Evolutionary conservation across 2,113 vertebrate species (phyloP).

Genomic region (Verasper variegatus): DNA sequence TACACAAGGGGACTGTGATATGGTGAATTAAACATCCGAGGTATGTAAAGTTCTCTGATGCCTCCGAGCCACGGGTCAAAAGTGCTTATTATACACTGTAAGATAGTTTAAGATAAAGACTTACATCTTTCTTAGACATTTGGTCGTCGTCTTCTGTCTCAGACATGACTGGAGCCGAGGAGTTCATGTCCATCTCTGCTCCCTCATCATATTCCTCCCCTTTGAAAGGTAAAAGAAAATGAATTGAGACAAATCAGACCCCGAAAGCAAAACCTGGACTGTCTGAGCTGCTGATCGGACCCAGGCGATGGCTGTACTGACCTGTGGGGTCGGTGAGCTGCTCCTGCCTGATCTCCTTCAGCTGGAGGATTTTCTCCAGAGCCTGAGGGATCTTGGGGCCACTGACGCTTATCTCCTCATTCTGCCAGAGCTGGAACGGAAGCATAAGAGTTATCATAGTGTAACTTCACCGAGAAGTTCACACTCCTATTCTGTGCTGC

Average conservation of each 20-base stretch:
- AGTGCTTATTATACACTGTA: not conserved
- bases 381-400: constrained; percentile 94
- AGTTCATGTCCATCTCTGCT: constrained; percentile 76
- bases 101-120: constrained; percentile 11
- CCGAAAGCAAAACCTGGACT: not conserved
- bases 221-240: constrained; percentile 51
- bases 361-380: constrained; percentile 93
- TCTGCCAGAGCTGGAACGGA: constrained; percentile 77
- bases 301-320: constrained; percentile 23
- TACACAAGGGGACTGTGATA: no score
- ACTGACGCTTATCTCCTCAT: constrained; percentile 82
- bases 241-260: not conserved
- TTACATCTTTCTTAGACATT: constrained; percentile 88
- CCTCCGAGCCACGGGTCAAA: no score
- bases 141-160: constrained; percentile 87
- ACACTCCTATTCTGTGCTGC: no score
- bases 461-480: no score
- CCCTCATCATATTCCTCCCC: constrained; percentile 78
- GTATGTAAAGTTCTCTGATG: no score
- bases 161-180: constrained; percentile 77
- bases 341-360: constrained; percentile 93
- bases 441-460: not conserved
- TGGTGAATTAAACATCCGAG: no score
- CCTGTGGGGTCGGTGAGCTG: constrained; percentile 85
- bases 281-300: not conserved